Evolutionary conservation across 2,113 vertebrate species (phyloP).

Genomic region (Chaetodon auriga): DNA sequence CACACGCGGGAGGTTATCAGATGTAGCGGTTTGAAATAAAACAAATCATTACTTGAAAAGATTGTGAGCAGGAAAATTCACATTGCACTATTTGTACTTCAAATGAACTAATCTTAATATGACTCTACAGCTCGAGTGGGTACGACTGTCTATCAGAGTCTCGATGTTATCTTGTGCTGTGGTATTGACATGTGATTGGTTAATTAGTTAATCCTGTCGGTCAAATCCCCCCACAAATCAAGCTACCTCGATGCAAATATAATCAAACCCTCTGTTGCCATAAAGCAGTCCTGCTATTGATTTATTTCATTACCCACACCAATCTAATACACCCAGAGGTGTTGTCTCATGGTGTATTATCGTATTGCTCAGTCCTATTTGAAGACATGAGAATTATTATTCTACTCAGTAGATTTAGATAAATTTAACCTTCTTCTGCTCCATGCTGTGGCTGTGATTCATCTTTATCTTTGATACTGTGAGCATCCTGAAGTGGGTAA

Average conservation of each 20-base stretch:
- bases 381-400: slow-evolving; percentile 3
- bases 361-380: not conserved
- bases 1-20: not conserved
- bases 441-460: slow-evolving; percentile 1
- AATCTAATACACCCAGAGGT: not conserved
- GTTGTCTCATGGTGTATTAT: not conserved
- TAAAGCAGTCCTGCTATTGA: not conserved
- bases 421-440: not conserved
- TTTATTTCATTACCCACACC: not conserved
- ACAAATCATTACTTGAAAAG: not conserved
- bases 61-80: not conserved
- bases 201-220: not conserved
- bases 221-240: not conserved
- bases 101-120: not conserved
- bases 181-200: too few species aligned
- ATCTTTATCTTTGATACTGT: slow-evolving; percentile 25
- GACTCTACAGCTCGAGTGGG: not conserved
- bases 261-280: not conserved
- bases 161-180: too few species aligned
- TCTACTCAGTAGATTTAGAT: not conserved
- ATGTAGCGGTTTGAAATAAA: not conserved
- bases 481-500: slow-evolving; percentile 19
- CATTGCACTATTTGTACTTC: not conserved
- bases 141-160: not conserved
- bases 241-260: not conserved